A percentile compares a stretch with the other conserved stretches of the same genome.
phyloP scores from a whole-genome alignment of 2,113 vertebrate genomes.

The Menidia beryllina region DNA sequence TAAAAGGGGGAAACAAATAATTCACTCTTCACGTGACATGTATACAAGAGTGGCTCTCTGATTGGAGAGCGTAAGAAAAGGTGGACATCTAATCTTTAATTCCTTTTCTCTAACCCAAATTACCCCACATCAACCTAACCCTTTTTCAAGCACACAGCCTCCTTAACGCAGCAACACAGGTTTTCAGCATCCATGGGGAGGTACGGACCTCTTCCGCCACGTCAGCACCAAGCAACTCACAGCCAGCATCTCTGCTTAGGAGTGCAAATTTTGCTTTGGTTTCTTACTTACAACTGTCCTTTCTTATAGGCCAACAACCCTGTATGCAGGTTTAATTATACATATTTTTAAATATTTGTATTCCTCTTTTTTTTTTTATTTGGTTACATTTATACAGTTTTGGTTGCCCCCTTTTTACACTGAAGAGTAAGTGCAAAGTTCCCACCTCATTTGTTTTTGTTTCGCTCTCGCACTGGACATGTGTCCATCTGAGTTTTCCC shows the following conservation, averaged over 20 bases:
- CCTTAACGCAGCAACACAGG: conserved; percentile 81
- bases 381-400: conserved; percentile 42
- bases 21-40: conserved; percentile 63
- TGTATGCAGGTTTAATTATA: conserved; percentile 76
- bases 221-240: conserved; percentile 76
- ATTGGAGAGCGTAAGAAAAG: conserved; percentile 74
- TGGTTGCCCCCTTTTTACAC: conserved; percentile 49
- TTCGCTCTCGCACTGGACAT: conserved; percentile 55
- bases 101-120: conserved; percentile 88
- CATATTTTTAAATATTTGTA: conserved; percentile 16
- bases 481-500: conserved; percentile 35
- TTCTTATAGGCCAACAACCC: conserved; percentile 77
- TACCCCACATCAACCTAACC: conserved; percentile 85
- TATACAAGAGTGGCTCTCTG: conserved; percentile 72
- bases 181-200: conserved; percentile 84
- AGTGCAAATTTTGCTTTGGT: conserved; percentile 65
- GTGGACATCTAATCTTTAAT: conserved; percentile 82
- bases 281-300: conserved; percentile 66
- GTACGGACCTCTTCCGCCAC: conserved; percentile 79
- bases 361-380: conserved; percentile 49
- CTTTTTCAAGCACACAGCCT: conserved; percentile 86
- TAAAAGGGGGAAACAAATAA: conserved; percentile 58
- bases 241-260: conserved; percentile 74
- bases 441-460: conserved; percentile 17
- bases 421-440: conserved; percentile 48